These are phyloP conservation scores for Hemiprocne comata DNA, from an alignment of 2,113 vertebrate species.

Conservation along the genomic window DNA sequence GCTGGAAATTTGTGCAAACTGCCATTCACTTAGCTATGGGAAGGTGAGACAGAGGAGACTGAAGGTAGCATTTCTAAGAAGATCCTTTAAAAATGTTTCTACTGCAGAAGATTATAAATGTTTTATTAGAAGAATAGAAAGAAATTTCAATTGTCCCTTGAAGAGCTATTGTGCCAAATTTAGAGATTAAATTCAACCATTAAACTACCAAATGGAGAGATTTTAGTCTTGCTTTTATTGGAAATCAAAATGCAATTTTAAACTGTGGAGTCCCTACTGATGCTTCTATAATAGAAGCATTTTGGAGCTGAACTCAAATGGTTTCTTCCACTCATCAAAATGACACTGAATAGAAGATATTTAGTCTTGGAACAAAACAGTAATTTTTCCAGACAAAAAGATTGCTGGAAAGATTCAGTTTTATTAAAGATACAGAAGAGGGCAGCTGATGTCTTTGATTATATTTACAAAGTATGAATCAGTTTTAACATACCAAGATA, in stretches of 20 bases:
- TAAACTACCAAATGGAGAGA: conserved; percentile 41
- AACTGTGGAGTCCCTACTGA: not conserved
- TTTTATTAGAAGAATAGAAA: conserved; percentile 12
- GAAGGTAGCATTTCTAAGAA: not conserved
- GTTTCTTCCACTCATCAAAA: not conserved
- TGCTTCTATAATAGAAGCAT: not conserved
- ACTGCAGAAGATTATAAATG: conserved; percentile 1
- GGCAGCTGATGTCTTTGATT: conserved; percentile 40
- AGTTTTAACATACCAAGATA: conserved; percentile 19
- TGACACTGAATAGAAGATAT: not conserved
- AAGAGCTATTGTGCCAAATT: conserved; percentile 20
- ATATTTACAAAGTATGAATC: conserved; percentile 39
- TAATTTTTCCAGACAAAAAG: not conserved
- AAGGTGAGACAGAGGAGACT: not conserved
- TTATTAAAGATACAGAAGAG: conserved; percentile 32
- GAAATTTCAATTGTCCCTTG: conserved; percentile 1
- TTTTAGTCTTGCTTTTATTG: conserved; percentile 25
- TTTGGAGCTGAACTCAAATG: not conserved
- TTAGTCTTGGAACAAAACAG: conserved; percentile 9
- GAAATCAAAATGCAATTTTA: conserved; percentile 49
- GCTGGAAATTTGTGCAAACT: not conserved
- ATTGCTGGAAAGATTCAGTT: not conserved
- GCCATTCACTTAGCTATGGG: not conserved
- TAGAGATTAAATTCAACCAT: conserved; percentile 2
- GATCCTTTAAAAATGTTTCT: not conserved